phyloP scores from a whole-genome alignment of 2,888 invertebrate species.

The Nephrotoma appendiculata region DNA sequence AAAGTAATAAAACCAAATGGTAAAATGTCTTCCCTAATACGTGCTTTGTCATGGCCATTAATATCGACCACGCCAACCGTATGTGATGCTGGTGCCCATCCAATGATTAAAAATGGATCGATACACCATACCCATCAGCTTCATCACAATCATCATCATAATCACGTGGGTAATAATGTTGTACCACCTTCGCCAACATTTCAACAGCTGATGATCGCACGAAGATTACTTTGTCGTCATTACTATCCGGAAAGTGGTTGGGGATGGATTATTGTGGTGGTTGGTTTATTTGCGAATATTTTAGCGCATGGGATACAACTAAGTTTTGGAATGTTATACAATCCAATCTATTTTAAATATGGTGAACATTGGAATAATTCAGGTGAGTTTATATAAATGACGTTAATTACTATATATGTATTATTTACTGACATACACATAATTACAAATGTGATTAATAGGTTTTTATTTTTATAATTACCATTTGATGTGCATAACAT shows the following conservation, averaged over 20 bases:
- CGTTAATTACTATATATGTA: neutral
- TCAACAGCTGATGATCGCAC: constrained; percentile 9
- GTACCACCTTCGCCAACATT: constrained; percentile 7
- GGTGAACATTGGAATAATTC: constrained; percentile 1
- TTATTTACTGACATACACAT: neutral
- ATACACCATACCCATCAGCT: neutral
- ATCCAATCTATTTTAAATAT: constrained; percentile 2
- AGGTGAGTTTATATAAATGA: neutral
- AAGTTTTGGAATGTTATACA: constrained; percentile 22
- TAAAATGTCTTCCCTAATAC: constrained; percentile 9
- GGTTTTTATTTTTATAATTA: too few relatives aligned
- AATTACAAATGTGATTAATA: neutral
- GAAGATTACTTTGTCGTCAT: constrained; percentile 39
- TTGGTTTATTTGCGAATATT: constrained; percentile 56
- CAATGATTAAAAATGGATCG: neutral
- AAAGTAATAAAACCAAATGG: neutral
- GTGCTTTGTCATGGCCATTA: constrained; percentile 10
- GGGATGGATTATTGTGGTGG: constrained; percentile 69
- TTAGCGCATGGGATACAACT: constrained; percentile 61
- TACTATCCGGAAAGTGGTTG: constrained; percentile 81
- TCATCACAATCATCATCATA: neutral
- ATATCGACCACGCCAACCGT: constrained; percentile 7
- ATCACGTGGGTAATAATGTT: neutral
- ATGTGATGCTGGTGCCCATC: neutral
- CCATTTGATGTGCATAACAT: neutral